Evolutionary conservation across 2,113 vertebrate species (phyloP).

Genomic region (Oreochromis niloticus): DNA sequence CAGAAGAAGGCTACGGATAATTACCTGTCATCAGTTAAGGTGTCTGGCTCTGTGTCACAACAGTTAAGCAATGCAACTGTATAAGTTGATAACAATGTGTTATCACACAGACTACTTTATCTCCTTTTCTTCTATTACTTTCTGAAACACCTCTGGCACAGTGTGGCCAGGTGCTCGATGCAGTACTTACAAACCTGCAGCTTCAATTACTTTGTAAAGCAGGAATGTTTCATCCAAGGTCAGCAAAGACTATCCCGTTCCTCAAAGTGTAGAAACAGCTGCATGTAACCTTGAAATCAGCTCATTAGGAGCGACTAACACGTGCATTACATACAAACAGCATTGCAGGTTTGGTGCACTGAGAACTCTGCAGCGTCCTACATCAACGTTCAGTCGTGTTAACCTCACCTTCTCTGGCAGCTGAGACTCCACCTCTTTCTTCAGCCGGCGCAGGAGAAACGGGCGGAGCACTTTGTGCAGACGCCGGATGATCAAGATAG

Average conservation of each 20-base stretch:
- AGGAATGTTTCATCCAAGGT: background rate
- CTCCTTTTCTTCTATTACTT: background rate
- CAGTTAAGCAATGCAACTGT: background rate
- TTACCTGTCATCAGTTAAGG: background rate
- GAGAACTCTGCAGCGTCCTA: background rate
- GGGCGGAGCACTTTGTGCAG: constrained; percentile 95
- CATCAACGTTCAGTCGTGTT: rapidly evolving
- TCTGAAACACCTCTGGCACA: background rate
- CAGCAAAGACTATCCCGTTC: background rate
- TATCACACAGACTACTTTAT: background rate
- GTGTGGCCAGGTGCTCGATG: background rate
- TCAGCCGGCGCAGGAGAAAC: constrained; percentile 89
- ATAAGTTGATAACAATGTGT: background rate
- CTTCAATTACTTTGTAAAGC: background rate
- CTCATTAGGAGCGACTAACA: background rate
- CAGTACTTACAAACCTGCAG: background rate
- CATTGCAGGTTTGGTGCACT: background rate
- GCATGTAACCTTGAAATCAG: background rate
- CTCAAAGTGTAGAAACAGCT: background rate
- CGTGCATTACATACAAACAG: background rate
- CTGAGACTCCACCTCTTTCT: constrained; percentile 98
- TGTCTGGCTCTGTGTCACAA: background rate
- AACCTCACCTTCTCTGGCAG: constrained; percentile 90
- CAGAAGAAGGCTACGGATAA: background rate
- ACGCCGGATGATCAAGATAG: constrained; percentile 95